Percentiles rank a stretch among this genome's conserved stretches.
These are phyloP conservation scores for Harlomillsia oculata DNA, from an alignment of 1,140 invertebrate genomes.

Conservation along the genomic window DNA sequence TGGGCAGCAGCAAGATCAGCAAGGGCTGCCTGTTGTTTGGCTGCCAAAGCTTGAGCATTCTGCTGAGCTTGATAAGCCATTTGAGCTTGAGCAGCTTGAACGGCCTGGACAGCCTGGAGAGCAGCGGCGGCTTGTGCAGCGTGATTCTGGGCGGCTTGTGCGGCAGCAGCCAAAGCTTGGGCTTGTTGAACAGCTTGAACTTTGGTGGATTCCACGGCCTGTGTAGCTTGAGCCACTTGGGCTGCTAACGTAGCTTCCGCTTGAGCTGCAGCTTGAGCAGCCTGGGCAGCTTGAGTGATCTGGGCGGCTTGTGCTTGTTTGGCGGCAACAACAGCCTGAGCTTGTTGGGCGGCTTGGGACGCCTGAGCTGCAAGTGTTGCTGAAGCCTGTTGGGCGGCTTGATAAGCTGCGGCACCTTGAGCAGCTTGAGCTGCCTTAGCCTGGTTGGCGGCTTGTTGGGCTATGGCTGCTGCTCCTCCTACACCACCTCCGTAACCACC, in stretches of 20 bases:
- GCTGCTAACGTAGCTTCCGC: slow-evolving; percentile 28
- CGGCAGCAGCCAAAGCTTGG: slow-evolving; percentile 34
- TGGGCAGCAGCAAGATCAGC: slow-evolving; percentile 37
- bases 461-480: slow-evolving; percentile 29
- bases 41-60: slow-evolving; percentile 37
- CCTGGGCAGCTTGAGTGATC: slow-evolving; percentile 26
- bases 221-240: slow-evolving; percentile 33
- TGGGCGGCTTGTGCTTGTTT: slow-evolving; percentile 36
- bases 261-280: slow-evolving; percentile 24
- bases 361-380: slow-evolving; percentile 29
- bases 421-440: slow-evolving; percentile 31
- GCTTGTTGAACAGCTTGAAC: slow-evolving; percentile 35
- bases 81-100: slow-evolving; percentile 36
- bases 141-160: slow-evolving; percentile 35
- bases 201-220: slow-evolving; percentile 37
- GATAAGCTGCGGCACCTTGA: slow-evolving; percentile 21
- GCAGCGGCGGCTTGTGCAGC: slow-evolving; percentile 35
- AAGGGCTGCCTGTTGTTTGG: slow-evolving; percentile 36
- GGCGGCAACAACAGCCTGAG: slow-evolving; percentile 35
- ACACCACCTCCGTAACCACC: slow-evolving; percentile 20
- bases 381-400: slow-evolving; percentile 29
- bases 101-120: slow-evolving; percentile 33
- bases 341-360: slow-evolving; percentile 22
- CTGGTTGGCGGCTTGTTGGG: slow-evolving; percentile 34
- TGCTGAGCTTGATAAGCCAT: slow-evolving; percentile 36